A percentile compares a stretch with the other conserved stretches of the same genome.
Conservation (phyloP, 2,888 invertebrate species). For the Sipunculus nudus region DNA sequence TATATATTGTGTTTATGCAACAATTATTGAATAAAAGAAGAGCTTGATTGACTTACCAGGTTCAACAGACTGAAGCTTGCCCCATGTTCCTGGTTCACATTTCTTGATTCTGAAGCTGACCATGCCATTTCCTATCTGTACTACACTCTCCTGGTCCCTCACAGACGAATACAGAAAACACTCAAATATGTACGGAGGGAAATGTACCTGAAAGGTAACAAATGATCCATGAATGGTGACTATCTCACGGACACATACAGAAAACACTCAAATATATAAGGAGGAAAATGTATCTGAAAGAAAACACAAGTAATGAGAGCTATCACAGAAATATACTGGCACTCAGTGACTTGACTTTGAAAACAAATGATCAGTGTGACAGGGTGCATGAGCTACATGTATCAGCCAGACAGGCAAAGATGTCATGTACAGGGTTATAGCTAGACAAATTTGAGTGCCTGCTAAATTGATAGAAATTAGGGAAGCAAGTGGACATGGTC, state of each 20-base stretch:
- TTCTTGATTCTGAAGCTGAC: constrained; percentile 78
- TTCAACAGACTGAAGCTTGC: constrained; percentile 49
- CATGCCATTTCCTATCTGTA: constrained; percentile 73
- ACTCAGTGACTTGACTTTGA: too few relatives aligned
- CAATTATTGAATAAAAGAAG: too few relatives aligned
- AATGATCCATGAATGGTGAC: neutral
- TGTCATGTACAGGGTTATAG: too few relatives aligned
- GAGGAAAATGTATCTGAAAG: constrained; percentile 73
- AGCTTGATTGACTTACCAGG: constrained; percentile 47
- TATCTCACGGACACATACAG: constrained; percentile 71
- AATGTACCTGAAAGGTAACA: constrained; percentile 71
- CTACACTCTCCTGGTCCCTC: constrained; percentile 74
- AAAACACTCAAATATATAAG: constrained; percentile 80
- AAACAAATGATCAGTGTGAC: too few relatives aligned
- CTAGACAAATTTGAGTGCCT: too few relatives aligned
- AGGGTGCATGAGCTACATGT: too few relatives aligned
- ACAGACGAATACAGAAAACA: constrained; percentile 75
- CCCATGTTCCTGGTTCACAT: constrained; percentile 66
- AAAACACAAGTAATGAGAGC: constrained; percentile 3
- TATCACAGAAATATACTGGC: neutral
- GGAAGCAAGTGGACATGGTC: too few relatives aligned
- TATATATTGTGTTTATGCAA: too few relatives aligned
- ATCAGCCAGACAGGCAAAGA: too few relatives aligned
- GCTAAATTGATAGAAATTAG: too few relatives aligned
- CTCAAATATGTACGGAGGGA: constrained; percentile 80